A percentile compares a stretch with the other conserved stretches of the same genome.
These are phyloP conservation scores for Eulemur mongoz DNA, from an alignment of 2,797 vertebrate genomes.

Conservation along the genomic window DNA sequence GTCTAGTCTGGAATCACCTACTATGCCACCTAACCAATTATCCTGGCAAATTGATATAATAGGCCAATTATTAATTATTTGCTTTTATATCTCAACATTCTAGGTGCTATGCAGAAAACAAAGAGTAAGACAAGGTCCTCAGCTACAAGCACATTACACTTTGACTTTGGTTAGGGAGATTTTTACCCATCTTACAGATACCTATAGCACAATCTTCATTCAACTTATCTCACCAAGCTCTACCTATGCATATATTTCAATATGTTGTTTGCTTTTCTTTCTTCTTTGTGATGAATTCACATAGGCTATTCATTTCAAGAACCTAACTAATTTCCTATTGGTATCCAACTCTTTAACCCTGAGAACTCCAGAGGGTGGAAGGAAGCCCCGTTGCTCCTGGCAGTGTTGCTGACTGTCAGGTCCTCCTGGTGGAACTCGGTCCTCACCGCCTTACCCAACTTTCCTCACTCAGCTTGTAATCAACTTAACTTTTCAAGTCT, in stretches of 20 bases:
- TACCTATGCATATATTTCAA: not conserved
- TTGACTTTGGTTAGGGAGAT: not conserved
- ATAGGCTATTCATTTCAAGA: not conserved
- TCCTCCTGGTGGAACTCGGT: conserved; percentile 3
- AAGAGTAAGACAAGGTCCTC: not conserved
- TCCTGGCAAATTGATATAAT: conserved; percentile 12
- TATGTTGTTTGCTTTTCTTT: not conserved
- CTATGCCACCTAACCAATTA: conserved; percentile 11
- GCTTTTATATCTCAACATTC: conserved; percentile 24
- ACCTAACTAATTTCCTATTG: not conserved
- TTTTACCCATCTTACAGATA: not conserved
- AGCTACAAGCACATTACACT: not conserved
- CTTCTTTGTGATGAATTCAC: not conserved
- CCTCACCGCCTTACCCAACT: conserved; percentile 43
- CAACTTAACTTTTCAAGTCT: conserved; percentile 71
- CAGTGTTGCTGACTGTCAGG: not conserved
- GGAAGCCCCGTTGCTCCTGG: not conserved
- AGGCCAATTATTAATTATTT: conserved; percentile 44
- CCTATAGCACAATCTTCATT: not conserved
- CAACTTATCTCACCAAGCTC: not conserved
- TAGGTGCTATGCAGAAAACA: conserved; percentile 19
- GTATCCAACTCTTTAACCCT: not conserved
- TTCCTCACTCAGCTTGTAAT: conserved; percentile 70
- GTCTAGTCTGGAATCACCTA: conserved; percentile 45
- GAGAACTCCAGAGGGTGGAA: not conserved